Conservation (phyloP, 2,888 invertebrate species). For the Nebria salina region DNA sequence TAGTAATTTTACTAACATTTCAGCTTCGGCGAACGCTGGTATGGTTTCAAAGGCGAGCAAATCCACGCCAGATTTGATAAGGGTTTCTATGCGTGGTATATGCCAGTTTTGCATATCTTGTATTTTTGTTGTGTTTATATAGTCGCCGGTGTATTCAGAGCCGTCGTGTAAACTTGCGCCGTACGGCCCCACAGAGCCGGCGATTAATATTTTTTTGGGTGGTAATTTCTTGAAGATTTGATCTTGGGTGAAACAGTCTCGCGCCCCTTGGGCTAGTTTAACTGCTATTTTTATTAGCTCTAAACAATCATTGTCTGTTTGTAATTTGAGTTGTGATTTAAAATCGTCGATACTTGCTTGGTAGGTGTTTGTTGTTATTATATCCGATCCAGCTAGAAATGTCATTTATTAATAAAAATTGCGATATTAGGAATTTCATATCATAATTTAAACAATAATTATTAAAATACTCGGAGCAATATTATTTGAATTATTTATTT, state of each 20-base stretch:
- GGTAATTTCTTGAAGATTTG: constrained; percentile 58
- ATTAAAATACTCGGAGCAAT: too few relatives aligned
- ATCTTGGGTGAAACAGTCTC: constrained; percentile 68
- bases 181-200: constrained; percentile 90
- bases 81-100: constrained; percentile 76
- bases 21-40: constrained; percentile 82
- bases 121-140: constrained; percentile 70
- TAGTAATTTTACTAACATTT: constrained; percentile 79
- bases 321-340: constrained; percentile 69
- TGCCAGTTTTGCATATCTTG: constrained; percentile 80
- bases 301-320: constrained; percentile 70
- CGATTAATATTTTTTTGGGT: constrained; percentile 64
- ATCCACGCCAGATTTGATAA: constrained; percentile 81
- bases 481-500: too few relatives aligned
- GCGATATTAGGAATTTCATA: too few relatives aligned
- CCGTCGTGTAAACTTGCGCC: constrained; percentile 87
- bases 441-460: too few relatives aligned
- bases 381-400: constrained; percentile 79
- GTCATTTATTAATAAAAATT: too few relatives aligned
- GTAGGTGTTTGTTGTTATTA: constrained; percentile 86
- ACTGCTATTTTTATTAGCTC: constrained; percentile 77
- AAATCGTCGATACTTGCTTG: constrained; percentile 83
- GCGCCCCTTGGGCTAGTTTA: constrained; percentile 75
- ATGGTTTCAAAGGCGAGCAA: constrained; percentile 89
- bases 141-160: constrained; percentile 87